A percentile compares a stretch with the other conserved stretches of the same genome.
These are phyloP conservation scores for Drosophila quadrilineata DNA, from an alignment of 1,140 invertebrate genomes.

Conservation along the genomic window DNA sequence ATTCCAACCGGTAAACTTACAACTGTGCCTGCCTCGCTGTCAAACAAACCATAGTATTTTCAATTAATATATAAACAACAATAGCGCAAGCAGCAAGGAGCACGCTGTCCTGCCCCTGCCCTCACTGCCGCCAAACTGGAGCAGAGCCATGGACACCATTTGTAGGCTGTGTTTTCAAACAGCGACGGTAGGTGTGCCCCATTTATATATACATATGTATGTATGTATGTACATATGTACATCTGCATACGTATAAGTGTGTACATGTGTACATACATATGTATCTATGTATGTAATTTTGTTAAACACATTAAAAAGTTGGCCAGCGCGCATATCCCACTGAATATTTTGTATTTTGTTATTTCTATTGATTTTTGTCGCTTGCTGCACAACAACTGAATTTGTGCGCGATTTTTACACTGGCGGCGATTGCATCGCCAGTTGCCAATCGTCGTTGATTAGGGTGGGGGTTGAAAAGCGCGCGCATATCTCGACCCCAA, in stretches of 20 bases:
- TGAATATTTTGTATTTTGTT: slow-evolving; percentile 69
- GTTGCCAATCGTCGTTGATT: too few relatives aligned
- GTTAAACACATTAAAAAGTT: too few relatives aligned
- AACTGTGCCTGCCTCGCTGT: too few relatives aligned
- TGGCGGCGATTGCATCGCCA: slow-evolving; percentile 21
- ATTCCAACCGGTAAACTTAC: slow-evolving; percentile 65
- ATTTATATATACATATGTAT: slow-evolving; percentile 2
- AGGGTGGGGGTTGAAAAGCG: slow-evolving; percentile 73
- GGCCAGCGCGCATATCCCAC: slow-evolving; percentile 22
- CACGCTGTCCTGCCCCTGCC: slow-evolving; percentile 60
- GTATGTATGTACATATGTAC: neutral
- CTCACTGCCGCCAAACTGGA: slow-evolving; percentile 45
- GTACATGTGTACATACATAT: neutral
- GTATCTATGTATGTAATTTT: too few relatives aligned
- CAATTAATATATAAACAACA: slow-evolving; percentile 37
- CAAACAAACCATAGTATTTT: too few relatives aligned
- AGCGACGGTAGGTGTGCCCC: slow-evolving; percentile 70
- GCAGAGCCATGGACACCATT: slow-evolving; percentile 79
- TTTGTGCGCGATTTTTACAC: slow-evolving; percentile 52
- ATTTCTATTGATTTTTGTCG: slow-evolving; percentile 78
- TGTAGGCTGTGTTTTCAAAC: slow-evolving; percentile 81
- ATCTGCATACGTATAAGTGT: neutral
- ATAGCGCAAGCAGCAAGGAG: slow-evolving; percentile 31
- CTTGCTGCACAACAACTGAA: slow-evolving; percentile 46
- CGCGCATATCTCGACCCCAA: slow-evolving; percentile 55